Evolutionary conservation across 2,888 invertebrate species (phyloP).

Genomic region (Pollenia griseotomentosa): DNA sequence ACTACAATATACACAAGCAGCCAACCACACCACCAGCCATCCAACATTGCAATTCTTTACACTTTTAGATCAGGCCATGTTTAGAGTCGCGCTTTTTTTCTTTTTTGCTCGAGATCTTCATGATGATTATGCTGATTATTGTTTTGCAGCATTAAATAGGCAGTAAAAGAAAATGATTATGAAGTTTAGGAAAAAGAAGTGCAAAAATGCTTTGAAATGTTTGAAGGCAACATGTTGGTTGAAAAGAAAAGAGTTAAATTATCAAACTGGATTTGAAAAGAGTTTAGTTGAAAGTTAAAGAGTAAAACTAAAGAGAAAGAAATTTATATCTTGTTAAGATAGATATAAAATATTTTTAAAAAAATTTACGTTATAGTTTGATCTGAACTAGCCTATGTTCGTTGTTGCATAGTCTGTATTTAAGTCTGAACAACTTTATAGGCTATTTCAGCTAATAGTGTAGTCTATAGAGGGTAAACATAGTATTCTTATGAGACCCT

Average conservation of each 20-base stretch:
- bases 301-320: slow-evolving; percentile 23
- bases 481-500: too few relatives aligned
- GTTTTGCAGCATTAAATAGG: background rate
- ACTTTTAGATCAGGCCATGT: slow-evolving; percentile 45
- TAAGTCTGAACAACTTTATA: too few relatives aligned
- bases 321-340: background rate
- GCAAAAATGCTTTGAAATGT: slow-evolving; percentile 18
- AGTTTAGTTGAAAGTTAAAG: background rate
- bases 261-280: slow-evolving; percentile 9
- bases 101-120: slow-evolving; percentile 29
- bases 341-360: background rate
- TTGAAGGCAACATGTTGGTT: slow-evolving; percentile 59
- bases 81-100: slow-evolving; percentile 25
- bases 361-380: background rate
- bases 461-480: too few relatives aligned
- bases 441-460: too few relatives aligned
- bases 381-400: too few relatives aligned
- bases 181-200: slow-evolving; percentile 48
- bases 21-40: background rate
- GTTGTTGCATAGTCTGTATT: too few relatives aligned
- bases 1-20: background rate
- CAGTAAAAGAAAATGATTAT: slow-evolving; percentile 51
- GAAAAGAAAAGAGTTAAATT: background rate
- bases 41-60: slow-evolving; percentile 20
- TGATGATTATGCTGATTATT: slow-evolving; percentile 17